Percentiles rank a stretch among this genome's conserved stretches.
These are phyloP conservation scores for Marmota monax DNA, from an alignment of 2,113 vertebrate species.

Conservation along the genomic window DNA sequence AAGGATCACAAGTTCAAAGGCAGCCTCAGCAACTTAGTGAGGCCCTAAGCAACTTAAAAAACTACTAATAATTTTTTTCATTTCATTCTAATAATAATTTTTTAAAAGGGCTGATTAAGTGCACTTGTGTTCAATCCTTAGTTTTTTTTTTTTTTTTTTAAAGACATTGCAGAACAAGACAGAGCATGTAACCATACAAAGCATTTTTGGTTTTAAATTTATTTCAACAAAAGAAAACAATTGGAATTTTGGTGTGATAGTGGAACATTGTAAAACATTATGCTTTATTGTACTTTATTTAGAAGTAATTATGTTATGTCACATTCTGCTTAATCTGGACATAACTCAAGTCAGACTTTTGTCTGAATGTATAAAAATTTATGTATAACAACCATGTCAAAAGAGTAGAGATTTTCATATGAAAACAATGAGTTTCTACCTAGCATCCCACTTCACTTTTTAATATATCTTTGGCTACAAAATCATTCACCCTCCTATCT, in stretches of 20 bases:
- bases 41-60: too few relatives aligned
- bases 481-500: neutral
- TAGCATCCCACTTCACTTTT: neutral
- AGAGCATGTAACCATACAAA: neutral
- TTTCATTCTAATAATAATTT: too few relatives aligned
- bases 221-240: neutral
- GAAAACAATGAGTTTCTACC: constrained; percentile 2
- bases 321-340: constrained; percentile 27
- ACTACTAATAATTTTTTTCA: too few relatives aligned
- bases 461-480: constrained; percentile 19
- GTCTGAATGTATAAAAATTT: constrained; percentile 24
- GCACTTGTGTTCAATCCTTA: too few relatives aligned
- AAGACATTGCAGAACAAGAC: neutral
- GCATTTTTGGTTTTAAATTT: neutral
- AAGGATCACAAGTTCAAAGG: too few relatives aligned
- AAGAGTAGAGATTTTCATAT: neutral
- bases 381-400: constrained; percentile 32
- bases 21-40: too few relatives aligned
- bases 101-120: too few relatives aligned
- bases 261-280: neutral
- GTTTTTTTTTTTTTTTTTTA: too few relatives aligned
- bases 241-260: neutral
- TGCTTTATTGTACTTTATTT: neutral
- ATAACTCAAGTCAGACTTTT: neutral
- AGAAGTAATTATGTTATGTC: neutral